Conservation (phyloP, 2,888 invertebrate genomes). For the Agrotis clavis region DNA sequence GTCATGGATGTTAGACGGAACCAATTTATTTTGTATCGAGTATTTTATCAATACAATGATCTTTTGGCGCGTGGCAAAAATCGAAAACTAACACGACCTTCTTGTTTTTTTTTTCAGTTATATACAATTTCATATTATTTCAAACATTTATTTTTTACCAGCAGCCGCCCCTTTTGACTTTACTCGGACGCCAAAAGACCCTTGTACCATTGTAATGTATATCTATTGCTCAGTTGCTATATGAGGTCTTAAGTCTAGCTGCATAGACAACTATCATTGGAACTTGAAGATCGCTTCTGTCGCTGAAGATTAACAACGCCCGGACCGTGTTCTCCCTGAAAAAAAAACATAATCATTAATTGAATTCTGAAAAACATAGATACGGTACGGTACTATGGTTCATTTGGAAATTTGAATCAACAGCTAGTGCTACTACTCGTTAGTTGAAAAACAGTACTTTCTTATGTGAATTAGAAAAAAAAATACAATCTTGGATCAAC, state of each 20-base stretch:
- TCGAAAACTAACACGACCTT: neutral
- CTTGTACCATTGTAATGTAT: neutral
- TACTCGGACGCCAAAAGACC: neutral
- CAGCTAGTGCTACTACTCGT: too few species aligned
- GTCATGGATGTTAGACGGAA: conserved; percentile 58
- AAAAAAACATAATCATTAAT: conserved; percentile 7
- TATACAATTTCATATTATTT: too few species aligned
- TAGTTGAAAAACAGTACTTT: too few species aligned
- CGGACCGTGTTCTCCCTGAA: conserved; percentile 82
- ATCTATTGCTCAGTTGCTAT: conserved; percentile 32
- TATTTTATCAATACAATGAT: neutral
- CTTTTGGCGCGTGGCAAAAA: neutral
- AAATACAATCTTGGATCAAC: too few species aligned
- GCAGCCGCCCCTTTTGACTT: too few species aligned
- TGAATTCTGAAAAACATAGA: too few species aligned
- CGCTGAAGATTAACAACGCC: conserved; percentile 79
- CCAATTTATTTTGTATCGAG: conserved; percentile 16
- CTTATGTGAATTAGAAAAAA: too few species aligned
- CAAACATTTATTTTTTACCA: too few species aligned
- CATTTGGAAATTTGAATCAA: too few species aligned
- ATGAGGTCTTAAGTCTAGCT: conserved; percentile 68
- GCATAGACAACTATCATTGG: conserved; percentile 78
- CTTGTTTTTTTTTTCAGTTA: neutral
- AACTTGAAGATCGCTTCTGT: conserved; percentile 69
- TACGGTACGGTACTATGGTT: too few species aligned